Evolutionary conservation across 2,797 vertebrate species (phyloP), one percentile per base, ranked within the genome.

Genomic region (Lycodopsis pacificus): DNA sequence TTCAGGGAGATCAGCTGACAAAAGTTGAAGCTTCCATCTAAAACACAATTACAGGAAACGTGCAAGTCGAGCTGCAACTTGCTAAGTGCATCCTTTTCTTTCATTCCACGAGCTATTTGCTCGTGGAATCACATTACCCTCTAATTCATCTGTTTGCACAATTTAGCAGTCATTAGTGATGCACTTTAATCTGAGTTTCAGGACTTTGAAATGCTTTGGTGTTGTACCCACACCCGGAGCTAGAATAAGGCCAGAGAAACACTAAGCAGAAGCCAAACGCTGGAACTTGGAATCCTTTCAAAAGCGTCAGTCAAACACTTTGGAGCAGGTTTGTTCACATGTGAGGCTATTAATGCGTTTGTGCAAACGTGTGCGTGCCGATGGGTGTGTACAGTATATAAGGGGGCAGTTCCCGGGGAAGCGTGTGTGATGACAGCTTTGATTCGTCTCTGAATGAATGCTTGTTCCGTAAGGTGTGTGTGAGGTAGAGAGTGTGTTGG

Each of bases 241-340:
- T 40, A 75, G 49, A 72, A 58, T 2, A 59, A 25, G 46, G 73
- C 67, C 73, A 77, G 46, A 72, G 14, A 44, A 46, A 67, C 71
- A 63, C 44, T 4, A 46, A 65, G 51, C 10, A 20, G 10, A 40
- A 66, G 66, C 30, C 30, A 69, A 76, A 67, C 1, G 12, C 42
- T 65, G 36, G 22, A 65, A 66, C 54, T 79, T 84, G 67, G 81
- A 85, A 58, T 49, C 7, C 46, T 72, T 90, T 89, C 83, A 86
- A 44, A 85, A 65, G 65, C 65, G 76, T 76, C 76, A 78, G 34
- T 77, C 64, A 70, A 54, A 68, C 25, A 51, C 75, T 82, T 81
- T 15, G 25, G 69, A 91, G 90, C 86, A 87, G 89, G 92, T 92
- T 92, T 87, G 90, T 79, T 93, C 89, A 85, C 86, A 81, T 72